Conservation (phyloP, 92 coral and sea anemone species). For the Porites lobata region DNA sequence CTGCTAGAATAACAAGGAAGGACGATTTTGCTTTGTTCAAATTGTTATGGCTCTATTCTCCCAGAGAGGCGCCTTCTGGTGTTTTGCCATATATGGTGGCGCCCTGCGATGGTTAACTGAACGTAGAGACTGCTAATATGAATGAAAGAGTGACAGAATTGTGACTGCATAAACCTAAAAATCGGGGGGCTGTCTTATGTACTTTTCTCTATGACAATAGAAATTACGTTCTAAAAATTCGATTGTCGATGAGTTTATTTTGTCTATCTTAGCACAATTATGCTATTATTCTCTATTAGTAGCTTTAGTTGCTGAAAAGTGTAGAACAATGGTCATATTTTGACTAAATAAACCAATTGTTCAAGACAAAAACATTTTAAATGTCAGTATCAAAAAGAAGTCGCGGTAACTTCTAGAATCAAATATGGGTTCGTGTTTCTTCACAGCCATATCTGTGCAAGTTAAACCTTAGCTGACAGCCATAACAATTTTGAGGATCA, state of each 20-base stretch:
- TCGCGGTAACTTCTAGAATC: background rate
- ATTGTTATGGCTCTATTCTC: constrained; percentile 43
- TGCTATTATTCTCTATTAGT: background rate
- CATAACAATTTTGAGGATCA: background rate
- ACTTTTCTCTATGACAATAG: too few relatives aligned
- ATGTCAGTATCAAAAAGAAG: background rate
- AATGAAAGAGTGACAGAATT: background rate
- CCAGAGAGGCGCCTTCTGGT: constrained; percentile 22
- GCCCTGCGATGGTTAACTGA: background rate
- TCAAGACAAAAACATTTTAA: background rate
- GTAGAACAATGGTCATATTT: background rate
- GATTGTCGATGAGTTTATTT: background rate
- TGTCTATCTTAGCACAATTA: background rate
- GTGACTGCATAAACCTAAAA: background rate
- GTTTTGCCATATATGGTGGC: constrained; percentile 42
- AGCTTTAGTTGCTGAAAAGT: background rate
- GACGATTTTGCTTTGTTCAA: constrained; percentile 35
- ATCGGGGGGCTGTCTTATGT: background rate
- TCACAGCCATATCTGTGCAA: background rate
- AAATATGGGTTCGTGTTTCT: background rate
- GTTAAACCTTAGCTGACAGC: background rate
- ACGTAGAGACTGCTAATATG: background rate
- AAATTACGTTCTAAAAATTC: background rate
- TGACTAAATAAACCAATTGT: background rate
- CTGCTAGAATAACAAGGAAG: constrained; percentile 24